phyloP scores from a whole-genome alignment of 2,113 vertebrate genomes.

The Buteo buteo region DNA sequence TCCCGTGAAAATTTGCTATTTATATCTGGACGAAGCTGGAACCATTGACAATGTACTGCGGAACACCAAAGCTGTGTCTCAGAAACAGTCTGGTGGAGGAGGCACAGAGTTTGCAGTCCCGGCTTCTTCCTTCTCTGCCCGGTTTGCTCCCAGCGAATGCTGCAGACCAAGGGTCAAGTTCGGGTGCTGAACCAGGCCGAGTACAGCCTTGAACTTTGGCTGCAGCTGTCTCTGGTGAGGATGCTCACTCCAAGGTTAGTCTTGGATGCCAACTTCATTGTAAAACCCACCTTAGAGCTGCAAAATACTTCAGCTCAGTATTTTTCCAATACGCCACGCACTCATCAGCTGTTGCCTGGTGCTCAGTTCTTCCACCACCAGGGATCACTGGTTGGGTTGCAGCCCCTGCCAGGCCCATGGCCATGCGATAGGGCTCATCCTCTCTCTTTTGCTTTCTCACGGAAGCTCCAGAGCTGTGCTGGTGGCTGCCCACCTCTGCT shows the following conservation, averaged over 20 bases:
- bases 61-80: background rate
- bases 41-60: fast-evolving
- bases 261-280: background rate
- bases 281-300: background rate
- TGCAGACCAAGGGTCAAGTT: background rate
- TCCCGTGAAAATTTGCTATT: background rate
- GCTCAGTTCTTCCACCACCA: background rate
- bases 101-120: fast-evolving
- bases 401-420: background rate
- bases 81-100: background rate
- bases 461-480: background rate
- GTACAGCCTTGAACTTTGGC: background rate
- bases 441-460: background rate
- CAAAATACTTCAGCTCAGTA: background rate
- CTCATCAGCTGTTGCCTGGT: background rate
- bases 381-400: background rate
- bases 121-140: background rate
- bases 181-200: background rate
- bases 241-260: background rate
- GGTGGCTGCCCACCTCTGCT: background rate
- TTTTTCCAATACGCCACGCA: fast-evolving
- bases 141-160: fast-evolving
- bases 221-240: background rate
- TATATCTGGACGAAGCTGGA: fast-evolving
- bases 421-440: background rate